Percentiles rank a stretch among this genome's conserved stretches.
These are phyloP conservation scores for Neoniphon sammara DNA, from an alignment of 2,797 vertebrate genomes.

Conservation along the genomic window DNA sequence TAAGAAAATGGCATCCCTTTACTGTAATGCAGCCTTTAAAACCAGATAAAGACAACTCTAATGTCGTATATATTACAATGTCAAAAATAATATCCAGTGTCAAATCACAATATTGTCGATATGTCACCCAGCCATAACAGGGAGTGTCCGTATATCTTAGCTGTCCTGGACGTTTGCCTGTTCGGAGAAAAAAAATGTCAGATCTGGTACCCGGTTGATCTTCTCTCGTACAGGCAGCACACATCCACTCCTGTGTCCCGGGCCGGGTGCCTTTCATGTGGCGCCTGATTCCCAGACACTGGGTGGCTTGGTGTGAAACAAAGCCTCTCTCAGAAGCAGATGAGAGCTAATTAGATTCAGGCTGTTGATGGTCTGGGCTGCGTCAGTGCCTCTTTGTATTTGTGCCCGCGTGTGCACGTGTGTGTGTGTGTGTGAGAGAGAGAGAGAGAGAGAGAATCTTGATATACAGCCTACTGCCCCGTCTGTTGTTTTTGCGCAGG, in stretches of 20 bases:
- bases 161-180: slow-evolving; percentile 1
- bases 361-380: slow-evolving; percentile 68
- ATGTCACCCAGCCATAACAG: no score
- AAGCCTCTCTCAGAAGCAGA: slow-evolving; percentile 72
- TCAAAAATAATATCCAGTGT: no score
- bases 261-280: slow-evolving; percentile 35
- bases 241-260: slow-evolving; percentile 18
- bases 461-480: not conserved
- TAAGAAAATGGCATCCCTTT: no score
- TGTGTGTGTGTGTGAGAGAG: slow-evolving; percentile 20
- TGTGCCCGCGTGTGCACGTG: slow-evolving; percentile 18
- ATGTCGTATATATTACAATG: no score
- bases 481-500: slow-evolving; percentile 42
- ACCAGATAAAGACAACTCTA: no score
- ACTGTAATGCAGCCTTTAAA: no score
- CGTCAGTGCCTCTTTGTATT: slow-evolving; percentile 63
- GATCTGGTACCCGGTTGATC: not conserved
- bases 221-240: not conserved
- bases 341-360: slow-evolving; percentile 76
- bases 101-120: no score
- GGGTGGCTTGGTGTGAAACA: slow-evolving; percentile 64
- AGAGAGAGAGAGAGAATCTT: not conserved
- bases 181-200: not conserved
- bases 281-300: slow-evolving; percentile 41
- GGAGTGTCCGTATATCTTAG: not conserved